Percentiles rank a stretch among this genome's conserved stretches.
Evolutionary conservation across 2,888 invertebrate genomes (phyloP).

Genomic region (Nesidiocoris tenuis): DNA sequence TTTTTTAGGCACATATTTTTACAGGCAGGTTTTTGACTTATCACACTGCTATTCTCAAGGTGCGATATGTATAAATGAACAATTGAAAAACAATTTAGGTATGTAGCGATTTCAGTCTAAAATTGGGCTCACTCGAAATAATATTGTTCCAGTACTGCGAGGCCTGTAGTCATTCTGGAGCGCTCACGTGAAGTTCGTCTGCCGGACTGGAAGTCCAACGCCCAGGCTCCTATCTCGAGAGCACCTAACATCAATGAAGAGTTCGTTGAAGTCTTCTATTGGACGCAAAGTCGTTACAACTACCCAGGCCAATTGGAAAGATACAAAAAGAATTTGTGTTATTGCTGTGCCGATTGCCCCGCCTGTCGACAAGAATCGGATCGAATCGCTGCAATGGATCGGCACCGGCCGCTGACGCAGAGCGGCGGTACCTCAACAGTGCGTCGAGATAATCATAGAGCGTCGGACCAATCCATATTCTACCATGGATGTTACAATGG

Average conservation of each 20-base stretch:
- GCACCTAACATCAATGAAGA: slow-evolving; percentile 40
- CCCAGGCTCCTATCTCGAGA: not conserved
- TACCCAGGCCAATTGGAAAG: slow-evolving; percentile 39
- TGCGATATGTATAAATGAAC: no score
- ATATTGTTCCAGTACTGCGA: slow-evolving; percentile 28
- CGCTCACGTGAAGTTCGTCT: slow-evolving; percentile 10
- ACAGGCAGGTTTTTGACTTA: no score
- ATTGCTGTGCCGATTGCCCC: slow-evolving; percentile 40
- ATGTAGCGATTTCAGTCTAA: no score
- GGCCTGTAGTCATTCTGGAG: slow-evolving; percentile 38
- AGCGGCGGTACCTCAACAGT: not conserved
- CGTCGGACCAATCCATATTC: not conserved
- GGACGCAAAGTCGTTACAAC: slow-evolving; percentile 37
- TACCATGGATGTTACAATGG: slow-evolving; percentile 6
- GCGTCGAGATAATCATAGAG: not conserved
- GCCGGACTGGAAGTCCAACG: not conserved
- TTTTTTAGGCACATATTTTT: no score
- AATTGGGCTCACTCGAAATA: not conserved
- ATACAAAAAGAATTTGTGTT: slow-evolving; percentile 39
- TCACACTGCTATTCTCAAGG: no score
- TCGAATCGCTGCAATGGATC: not conserved
- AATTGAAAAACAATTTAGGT: no score
- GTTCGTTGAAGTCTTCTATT: slow-evolving; percentile 39
- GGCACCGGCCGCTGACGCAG: slow-evolving; percentile 27
- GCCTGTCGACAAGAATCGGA: slow-evolving; percentile 27